Evolutionary conservation across 2,888 invertebrate genomes (phyloP).

Genomic region (Dynastes hyllus): DNA sequence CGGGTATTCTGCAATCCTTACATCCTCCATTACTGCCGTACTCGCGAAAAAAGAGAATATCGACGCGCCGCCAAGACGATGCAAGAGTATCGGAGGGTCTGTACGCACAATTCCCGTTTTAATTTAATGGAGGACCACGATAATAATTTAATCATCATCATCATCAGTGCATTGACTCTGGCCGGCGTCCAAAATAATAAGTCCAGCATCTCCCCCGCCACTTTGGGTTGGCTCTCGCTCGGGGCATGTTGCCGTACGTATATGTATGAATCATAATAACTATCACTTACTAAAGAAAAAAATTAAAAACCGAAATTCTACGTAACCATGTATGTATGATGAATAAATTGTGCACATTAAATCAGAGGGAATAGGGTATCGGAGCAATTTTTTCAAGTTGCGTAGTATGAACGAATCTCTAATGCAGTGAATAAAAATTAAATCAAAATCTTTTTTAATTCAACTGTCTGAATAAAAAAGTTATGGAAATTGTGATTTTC

Average conservation of each 20-base stretch:
- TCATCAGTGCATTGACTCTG: constrained; percentile 42
- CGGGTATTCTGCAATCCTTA: not conserved
- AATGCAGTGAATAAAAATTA: no score
- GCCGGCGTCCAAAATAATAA: constrained; percentile 44
- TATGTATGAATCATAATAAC: constrained; percentile 18
- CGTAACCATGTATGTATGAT: not conserved
- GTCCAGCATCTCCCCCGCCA: constrained; percentile 7
- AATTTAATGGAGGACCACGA: constrained; percentile 36
- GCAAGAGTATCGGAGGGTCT: not conserved
- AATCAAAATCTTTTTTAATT: no score
- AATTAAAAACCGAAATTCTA: not conserved
- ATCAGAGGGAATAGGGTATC: no score
- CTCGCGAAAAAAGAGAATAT: constrained; percentile 9
- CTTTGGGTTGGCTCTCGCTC: not conserved
- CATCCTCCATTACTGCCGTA: not conserved
- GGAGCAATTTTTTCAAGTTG: no score
- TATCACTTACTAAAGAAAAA: not conserved
- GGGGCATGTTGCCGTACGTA: not conserved
- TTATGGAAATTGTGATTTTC: no score
- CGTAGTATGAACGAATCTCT: no score
- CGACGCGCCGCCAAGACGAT: not conserved
- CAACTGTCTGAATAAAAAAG: no score
- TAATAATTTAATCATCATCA: constrained; percentile 46
- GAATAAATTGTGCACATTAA: constrained; percentile 14
- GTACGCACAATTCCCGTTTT: constrained; percentile 37